A percentile compares a stretch with the other conserved stretches of the same genome.
These are phyloP conservation scores for Ferdinandea cuprea DNA, from an alignment of 2,888 invertebrate species.

Conservation along the genomic window DNA sequence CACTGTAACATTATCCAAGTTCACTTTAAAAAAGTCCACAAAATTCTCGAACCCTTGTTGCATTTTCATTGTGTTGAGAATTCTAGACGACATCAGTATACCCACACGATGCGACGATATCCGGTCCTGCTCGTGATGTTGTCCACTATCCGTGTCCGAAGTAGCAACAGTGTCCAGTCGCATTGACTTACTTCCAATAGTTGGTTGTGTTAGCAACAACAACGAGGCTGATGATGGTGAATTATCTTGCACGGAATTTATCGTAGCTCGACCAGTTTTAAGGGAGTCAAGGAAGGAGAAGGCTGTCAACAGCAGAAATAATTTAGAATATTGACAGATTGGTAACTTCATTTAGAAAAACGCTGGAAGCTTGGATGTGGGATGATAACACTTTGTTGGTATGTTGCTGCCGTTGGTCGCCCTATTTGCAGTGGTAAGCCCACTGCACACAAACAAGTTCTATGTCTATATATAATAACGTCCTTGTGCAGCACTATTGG, in stretches of 20 bases:
- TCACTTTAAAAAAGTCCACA: conserved; percentile 81
- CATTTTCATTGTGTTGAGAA: conserved; percentile 80
- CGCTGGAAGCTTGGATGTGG: conserved; percentile 60
- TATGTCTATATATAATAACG: not conserved
- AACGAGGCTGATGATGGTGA: conserved; percentile 47
- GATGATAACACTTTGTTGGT: conserved; percentile 60
- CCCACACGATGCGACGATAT: conserved; percentile 77
- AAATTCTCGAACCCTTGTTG: conserved; percentile 81
- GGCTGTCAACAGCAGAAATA: conserved; percentile 83
- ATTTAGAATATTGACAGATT: conserved; percentile 82
- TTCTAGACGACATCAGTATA: conserved; percentile 79
- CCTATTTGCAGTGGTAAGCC: conserved; percentile 19
- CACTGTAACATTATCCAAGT: conserved; percentile 79
- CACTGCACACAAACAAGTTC: conserved; percentile 7
- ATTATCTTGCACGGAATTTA: conserved; percentile 59
- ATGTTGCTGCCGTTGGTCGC: conserved; percentile 22
- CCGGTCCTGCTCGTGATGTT: conserved; percentile 43
- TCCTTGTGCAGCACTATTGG: conserved; percentile 6
- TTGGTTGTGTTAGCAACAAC: conserved; percentile 44
- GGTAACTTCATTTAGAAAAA: conserved; percentile 82
- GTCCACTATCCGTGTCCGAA: conserved; percentile 32
- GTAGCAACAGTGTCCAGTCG: conserved; percentile 49
- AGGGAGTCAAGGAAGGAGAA: conserved; percentile 81
- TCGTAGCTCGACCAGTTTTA: conserved; percentile 74
- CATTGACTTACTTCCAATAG: conserved; percentile 48